Conservation (phyloP, 1,140 invertebrate genomes). For the Leptestheria dahalacensis region DNA sequence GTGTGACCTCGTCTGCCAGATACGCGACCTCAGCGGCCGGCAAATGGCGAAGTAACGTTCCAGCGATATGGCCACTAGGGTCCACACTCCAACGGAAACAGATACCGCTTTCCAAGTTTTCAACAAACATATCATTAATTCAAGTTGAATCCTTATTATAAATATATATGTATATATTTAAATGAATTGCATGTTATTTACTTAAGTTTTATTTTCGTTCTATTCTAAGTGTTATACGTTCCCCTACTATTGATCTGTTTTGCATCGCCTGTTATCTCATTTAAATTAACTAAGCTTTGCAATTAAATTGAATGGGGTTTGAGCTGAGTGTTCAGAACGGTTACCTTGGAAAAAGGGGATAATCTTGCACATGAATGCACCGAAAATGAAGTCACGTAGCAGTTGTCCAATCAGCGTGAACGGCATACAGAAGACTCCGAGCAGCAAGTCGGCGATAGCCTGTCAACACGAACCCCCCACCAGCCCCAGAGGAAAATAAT, state of each 20-base stretch:
- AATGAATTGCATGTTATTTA: too few species aligned
- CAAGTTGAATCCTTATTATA: too few species aligned
- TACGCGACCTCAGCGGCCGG: slow-evolving; percentile 59
- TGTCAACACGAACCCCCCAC: too few species aligned
- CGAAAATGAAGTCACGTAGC: slow-evolving; percentile 45
- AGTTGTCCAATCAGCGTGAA: slow-evolving; percentile 44
- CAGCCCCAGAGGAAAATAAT: too few species aligned
- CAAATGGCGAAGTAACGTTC: slow-evolving; percentile 87
- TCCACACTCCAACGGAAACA: slow-evolving; percentile 76
- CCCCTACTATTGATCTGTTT: too few species aligned
- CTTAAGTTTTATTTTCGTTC: too few species aligned
- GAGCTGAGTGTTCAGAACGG: slow-evolving; percentile 14
- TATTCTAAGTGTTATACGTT: too few species aligned
- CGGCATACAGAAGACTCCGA: slow-evolving; percentile 46
- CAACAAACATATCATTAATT: too few species aligned
- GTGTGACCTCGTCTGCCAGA: slow-evolving; percentile 78
- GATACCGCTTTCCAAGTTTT: slow-evolving; percentile 45
- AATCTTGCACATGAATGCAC: slow-evolving; percentile 40
- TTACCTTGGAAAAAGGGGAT: slow-evolving; percentile 45
- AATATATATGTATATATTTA: too few species aligned
- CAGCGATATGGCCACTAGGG: slow-evolving; percentile 71
- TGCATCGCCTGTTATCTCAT: too few species aligned
- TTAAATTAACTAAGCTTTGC: too few species aligned
- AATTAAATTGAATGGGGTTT: too few species aligned
- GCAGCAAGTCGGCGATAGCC: slow-evolving; percentile 39